Evolutionary conservation across 2,113 vertebrate species (phyloP).

Genomic region (Colaptes auratus): DNA sequence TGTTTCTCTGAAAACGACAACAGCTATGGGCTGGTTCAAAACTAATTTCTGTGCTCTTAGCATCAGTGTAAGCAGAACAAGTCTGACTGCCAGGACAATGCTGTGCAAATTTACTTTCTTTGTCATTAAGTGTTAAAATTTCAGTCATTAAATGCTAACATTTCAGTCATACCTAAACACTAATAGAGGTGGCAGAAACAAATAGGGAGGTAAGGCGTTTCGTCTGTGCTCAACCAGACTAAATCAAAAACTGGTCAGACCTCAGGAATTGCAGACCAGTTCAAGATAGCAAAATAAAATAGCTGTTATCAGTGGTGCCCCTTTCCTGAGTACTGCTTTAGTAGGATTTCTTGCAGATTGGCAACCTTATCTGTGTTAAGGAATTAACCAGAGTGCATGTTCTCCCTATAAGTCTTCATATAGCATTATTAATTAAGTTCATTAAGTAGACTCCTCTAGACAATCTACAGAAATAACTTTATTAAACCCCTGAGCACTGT

Average conservation of each 20-base stretch:
- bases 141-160: neutral
- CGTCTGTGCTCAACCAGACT: neutral
- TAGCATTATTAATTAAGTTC: constrained; percentile 37
- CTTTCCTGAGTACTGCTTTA: neutral
- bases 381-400: neutral
- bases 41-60: neutral
- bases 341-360: neutral
- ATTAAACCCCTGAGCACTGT: neutral
- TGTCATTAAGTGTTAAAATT: neutral
- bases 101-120: neutral
- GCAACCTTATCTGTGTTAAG: neutral
- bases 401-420: constrained; percentile 8
- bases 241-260: neutral
- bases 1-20: neutral
- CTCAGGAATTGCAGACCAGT: neutral
- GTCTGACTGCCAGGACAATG: neutral
- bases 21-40: neutral
- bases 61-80: neutral
- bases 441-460: constrained; percentile 8
- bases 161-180: neutral
- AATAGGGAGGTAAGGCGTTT: neutral
- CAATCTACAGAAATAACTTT: constrained; percentile 20
- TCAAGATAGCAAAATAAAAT: neutral
- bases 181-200: neutral
- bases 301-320: neutral